Evolutionary conservation across 2,113 vertebrate species (phyloP), one percentile per base, ranked within the genome.

Genomic region (Hirundichthys speculiger): DNA sequence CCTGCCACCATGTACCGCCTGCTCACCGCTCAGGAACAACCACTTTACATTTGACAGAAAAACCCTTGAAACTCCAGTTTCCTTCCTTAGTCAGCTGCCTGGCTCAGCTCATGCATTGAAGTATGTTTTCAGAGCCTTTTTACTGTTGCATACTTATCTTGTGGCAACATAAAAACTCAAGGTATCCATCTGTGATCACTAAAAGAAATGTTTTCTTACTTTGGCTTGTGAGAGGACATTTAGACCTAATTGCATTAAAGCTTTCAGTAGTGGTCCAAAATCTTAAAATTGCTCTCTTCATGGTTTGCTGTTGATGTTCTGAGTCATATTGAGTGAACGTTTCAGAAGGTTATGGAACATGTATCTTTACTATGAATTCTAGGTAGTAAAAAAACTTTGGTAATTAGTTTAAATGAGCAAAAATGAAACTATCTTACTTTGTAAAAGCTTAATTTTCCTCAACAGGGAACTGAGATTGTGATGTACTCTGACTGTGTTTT

Each of bases 1-100:
- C 96, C 96, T 50, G 96, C 96, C 48, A 91, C 96, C 79, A 98
- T 98, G 96, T 98, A 98, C 88, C 93, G 96, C 80, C 91, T 98
- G 90, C 91, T 98, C 90, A 98, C 96, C 0, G 96, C 96, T 2
- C 96, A 98, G 89, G 96, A 98, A 86, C 96, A 98, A 82, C 96
- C 96, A 0, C 93, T 98, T 88, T 98, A 98, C 94, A 98, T 98
- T 88, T 98, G 84, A 95, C 66, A 67, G 46, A 38, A 1, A 19
- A 45, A 67, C 27, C 18, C 27, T 27, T 27, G 4, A 27, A 27
- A 7, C 30, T 34, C 3, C 30, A 2, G 30, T 4, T 34, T 4
- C 30, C 30, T 10, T 34, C 30, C 30, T 34, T 34, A 34, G 30
- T 5, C 30, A 34, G 2, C 30, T 34, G 30, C 30, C 30, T 34